These are phyloP conservation scores for Brienomyrus longianalis DNA, from an alignment of 2,113 vertebrate species.

Conservation along the genomic window DNA sequence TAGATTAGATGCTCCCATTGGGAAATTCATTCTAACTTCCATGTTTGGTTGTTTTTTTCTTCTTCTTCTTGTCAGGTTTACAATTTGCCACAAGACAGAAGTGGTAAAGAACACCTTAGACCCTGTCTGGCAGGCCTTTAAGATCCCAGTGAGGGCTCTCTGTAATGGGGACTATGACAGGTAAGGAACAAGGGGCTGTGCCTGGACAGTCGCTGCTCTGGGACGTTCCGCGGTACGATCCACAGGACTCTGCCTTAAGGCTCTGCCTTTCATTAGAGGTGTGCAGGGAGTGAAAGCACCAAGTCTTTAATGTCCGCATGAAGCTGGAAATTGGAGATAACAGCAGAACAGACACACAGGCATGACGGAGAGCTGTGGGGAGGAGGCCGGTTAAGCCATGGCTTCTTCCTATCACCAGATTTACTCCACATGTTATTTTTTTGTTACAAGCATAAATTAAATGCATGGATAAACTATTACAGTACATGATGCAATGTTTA, in stretches of 20 bases:
- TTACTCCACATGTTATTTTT: neutral
- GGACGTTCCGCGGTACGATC: neutral
- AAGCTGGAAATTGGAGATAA: slow-evolving; percentile 44
- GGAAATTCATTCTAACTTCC: neutral
- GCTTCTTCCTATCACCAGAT: neutral
- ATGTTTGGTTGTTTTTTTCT: neutral
- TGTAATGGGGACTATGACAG: slow-evolving; percentile 90
- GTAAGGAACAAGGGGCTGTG: slow-evolving; percentile 34
- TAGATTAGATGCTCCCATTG: neutral
- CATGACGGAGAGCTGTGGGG: neutral
- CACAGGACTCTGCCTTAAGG: neutral
- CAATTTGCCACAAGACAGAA: slow-evolving; percentile 88
- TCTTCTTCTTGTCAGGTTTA: slow-evolving; percentile 64
- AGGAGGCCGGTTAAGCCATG: neutral
- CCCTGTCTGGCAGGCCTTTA: slow-evolving; percentile 89
- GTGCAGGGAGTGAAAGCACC: neutral
- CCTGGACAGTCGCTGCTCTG: neutral
- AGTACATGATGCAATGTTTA: neutral
- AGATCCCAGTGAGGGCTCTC: slow-evolving; percentile 78
- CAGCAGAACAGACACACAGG: neutral
- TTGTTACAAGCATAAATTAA: neutral
- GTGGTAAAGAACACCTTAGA: slow-evolving; percentile 85
- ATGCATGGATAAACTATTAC: neutral
- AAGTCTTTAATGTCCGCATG: slow-evolving; percentile 9
- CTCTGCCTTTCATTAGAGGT: neutral